These are phyloP conservation scores for Megamerina dolium DNA, from an alignment of 2,888 invertebrate species.

Conservation along the genomic window DNA sequence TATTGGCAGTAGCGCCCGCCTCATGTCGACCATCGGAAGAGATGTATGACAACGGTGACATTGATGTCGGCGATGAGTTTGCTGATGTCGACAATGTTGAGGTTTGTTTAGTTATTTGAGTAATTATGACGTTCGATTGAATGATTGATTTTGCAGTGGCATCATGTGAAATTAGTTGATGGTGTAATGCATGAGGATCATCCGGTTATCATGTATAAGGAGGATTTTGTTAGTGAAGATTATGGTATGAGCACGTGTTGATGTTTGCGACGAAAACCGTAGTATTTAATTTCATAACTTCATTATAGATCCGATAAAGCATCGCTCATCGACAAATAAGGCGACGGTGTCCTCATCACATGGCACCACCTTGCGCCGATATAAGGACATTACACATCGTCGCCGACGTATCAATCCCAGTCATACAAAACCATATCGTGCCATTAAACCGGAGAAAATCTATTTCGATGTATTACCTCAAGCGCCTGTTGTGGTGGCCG, in stretches of 20 bases:
- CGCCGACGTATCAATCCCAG: constrained; percentile 25
- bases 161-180: constrained; percentile 31
- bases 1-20: constrained; percentile 20
- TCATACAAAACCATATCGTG: constrained; percentile 19
- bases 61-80: constrained; percentile 18
- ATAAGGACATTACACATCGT: constrained; percentile 26
- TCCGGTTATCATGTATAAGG: constrained; percentile 43
- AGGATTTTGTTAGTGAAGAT: constrained; percentile 44
- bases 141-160: constrained; percentile 25
- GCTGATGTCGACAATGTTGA: constrained; percentile 38
- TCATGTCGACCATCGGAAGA: constrained; percentile 14
- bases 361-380: constrained; percentile 20
- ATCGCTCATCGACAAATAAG: not conserved
- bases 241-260: constrained; percentile 28
- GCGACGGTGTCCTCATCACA: constrained; percentile 15
- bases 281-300: not conserved
- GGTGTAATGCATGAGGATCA: constrained; percentile 36
- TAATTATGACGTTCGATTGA: not conserved
- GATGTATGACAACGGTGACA: not conserved
- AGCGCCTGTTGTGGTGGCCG: constrained; percentile 27
- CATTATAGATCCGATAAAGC: not conserved
- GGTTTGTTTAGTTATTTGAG: too few species aligned
- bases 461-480: constrained; percentile 38
- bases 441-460: constrained; percentile 31
- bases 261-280: too few species aligned